phyloP scores from a whole-genome alignment of 2,888 invertebrate genomes.

The Cataglyphis livida region DNA sequence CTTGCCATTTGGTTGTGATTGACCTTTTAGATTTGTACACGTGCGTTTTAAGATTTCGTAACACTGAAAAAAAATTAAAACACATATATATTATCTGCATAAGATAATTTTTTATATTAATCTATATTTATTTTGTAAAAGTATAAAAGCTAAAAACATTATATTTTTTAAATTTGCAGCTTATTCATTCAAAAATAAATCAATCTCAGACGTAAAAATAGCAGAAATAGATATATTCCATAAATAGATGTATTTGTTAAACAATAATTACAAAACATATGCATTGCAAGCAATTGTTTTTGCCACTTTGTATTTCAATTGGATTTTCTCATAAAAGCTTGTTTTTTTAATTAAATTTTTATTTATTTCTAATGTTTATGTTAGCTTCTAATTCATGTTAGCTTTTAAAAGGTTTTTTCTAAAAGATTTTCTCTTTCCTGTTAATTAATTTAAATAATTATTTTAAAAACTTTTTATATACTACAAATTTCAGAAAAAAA shows the following conservation, averaged over 20 bases:
- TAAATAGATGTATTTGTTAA: neutral
- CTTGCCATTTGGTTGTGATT: conserved; percentile 90
- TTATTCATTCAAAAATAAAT: neutral
- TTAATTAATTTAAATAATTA: neutral
- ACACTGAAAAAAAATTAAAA: conserved; percentile 86
- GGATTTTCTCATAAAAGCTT: neutral
- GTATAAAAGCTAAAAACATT: neutral
- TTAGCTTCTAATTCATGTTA: neutral
- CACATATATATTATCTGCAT: neutral
- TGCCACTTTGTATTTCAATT: neutral
- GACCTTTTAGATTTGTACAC: conserved; percentile 89
- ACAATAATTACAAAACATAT: neutral
- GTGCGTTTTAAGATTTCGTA: conserved; percentile 90
- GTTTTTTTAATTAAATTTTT: neutral
- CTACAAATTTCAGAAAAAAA: neutral
- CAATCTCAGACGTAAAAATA: neutral
- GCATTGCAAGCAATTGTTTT: neutral
- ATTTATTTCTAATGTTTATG: neutral
- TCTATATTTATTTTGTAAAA: neutral
- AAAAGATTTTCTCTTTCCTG: neutral
- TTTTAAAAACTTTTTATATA: neutral
- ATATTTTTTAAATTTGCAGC: neutral
- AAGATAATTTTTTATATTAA: neutral
- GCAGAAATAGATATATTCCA: neutral
- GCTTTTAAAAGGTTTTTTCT: neutral